Conservation (phyloP, 2,797 vertebrate species). For the Parambassis ranga region DNA sequence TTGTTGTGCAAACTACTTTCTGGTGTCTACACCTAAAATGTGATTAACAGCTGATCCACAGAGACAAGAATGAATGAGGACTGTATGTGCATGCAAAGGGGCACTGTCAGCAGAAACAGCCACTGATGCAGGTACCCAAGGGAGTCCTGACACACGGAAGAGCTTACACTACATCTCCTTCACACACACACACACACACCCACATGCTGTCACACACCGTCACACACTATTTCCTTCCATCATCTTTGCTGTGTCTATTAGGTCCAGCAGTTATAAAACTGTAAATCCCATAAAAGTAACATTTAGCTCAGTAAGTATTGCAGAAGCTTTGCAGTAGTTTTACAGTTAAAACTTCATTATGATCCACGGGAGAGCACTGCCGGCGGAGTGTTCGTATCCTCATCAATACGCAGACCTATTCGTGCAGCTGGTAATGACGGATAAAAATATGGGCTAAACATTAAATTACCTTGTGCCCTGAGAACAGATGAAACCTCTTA, state of each 20-base stretch:
- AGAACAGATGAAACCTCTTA: conserved; percentile 61
- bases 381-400: conserved; percentile 45
- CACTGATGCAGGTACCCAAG: conserved; percentile 51
- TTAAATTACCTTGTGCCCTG: conserved; percentile 56
- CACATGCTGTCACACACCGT: neutral
- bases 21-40: conserved; percentile 24
- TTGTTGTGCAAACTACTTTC: conserved; percentile 32
- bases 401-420: conserved; percentile 41
- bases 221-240: conserved; percentile 22
- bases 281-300: conserved; percentile 34
- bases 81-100: conserved; percentile 16
- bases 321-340: conserved; percentile 18
- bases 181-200: conserved; percentile 5
- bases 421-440: conserved; percentile 51
- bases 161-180: conserved; percentile 15
- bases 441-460: conserved; percentile 48
- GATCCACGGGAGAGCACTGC: conserved; percentile 23
- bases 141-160: conserved; percentile 42
- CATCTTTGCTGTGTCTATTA: conserved; percentile 5
- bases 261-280: conserved; percentile 9
- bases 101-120: conserved; percentile 59
- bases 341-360: conserved; percentile 54
- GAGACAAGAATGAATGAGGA: conserved; percentile 38
- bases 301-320: conserved; percentile 10
- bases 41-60: conserved; percentile 34